Conservation (phyloP, 2,888 invertebrate species). For the Drosophila demipolita region DNA sequence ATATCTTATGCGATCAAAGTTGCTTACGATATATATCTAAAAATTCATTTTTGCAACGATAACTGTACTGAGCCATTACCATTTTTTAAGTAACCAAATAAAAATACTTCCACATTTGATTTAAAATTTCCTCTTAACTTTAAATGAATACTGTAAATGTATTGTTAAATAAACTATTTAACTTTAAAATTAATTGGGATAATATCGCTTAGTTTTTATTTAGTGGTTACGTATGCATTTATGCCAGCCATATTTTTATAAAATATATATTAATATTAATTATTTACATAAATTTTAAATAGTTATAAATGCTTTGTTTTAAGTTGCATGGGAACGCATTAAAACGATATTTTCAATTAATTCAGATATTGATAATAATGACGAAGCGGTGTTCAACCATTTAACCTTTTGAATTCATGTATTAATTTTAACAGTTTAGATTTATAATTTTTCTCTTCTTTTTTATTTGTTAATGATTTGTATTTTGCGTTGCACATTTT, state of each 20-base stretch:
- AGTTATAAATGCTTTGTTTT: not conserved
- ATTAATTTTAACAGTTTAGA: not conserved
- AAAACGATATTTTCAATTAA: conserved; percentile 4
- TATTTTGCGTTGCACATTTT: conserved; percentile 26
- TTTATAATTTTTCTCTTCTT: not conserved
- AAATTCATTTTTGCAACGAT: not conserved
- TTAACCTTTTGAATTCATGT: not conserved
- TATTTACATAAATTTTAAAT: not conserved
- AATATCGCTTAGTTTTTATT: not conserved
- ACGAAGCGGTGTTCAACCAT: not conserved
- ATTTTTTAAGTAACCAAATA: not conserved
- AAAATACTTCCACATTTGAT: not conserved
- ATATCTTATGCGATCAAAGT: not conserved
- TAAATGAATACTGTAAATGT: not conserved
- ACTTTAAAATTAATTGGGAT: not conserved
- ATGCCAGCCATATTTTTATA: not conserved
- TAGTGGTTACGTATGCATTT: not conserved
- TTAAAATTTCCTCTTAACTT: not conserved
- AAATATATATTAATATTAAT: conserved; percentile 4
- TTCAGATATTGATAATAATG: not conserved
- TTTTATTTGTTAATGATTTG: conserved; percentile 1
- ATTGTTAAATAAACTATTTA: not conserved
- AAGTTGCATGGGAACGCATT: not conserved
- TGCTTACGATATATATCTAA: not conserved
- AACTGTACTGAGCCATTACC: not conserved